Base-by-base conservation (phyloP, 2,797 vertebrate genomes). In the Petrocephalus sullivani region DNA sequence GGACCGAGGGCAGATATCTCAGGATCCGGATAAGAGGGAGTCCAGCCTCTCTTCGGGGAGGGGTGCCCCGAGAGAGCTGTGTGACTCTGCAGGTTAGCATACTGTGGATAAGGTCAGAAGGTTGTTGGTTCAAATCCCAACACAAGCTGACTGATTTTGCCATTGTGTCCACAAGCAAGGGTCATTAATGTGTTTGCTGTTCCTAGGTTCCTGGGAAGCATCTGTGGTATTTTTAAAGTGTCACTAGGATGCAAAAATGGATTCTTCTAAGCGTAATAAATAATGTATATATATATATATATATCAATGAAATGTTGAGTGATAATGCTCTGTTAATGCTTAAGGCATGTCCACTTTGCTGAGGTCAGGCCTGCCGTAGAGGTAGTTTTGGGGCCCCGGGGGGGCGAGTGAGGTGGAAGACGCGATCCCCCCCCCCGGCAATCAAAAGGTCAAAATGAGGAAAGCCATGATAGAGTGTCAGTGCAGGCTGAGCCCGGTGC, bases 371-470 rank as follows among this genome's bases (percentile, higher is more conserved):
- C 23, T 41, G 12, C 28, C n/a, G n/a, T 49, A 19, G 16, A 23
- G 60, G 19, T 28, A 33, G 87, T 54, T 81, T 75, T 10, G 71
- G 56, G 53, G 53, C 61, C n/a, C 0, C 4, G 23, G 37, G 71
- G 33, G 49, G 71, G 37, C 7, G 19, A 58, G 54, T 78, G 33
- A n/a, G 6, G 87, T 5, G 21, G 51, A 28, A 57, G 61, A 33
- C 10, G 23, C 9, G 8, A 28, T n/a, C 58, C 3, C 56, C 53
- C 12, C 37, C 37, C 37, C 53, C 53, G 12, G 49, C 28, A 37
- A 8, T 37, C 51, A 33, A 64, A 87, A 87, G 67, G 71, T 87
- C 51, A 67, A 87, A 87, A 78, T 8, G 49, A 75, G 67, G 28
- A 82, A 46, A 87, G 16, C 54, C 51, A 87, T 58, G 23, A 19